Percentiles rank a stretch among this genome's conserved stretches.
Evolutionary conservation across 2,888 invertebrate species (phyloP).

Genomic region (Stenolophus ochropezus): DNA sequence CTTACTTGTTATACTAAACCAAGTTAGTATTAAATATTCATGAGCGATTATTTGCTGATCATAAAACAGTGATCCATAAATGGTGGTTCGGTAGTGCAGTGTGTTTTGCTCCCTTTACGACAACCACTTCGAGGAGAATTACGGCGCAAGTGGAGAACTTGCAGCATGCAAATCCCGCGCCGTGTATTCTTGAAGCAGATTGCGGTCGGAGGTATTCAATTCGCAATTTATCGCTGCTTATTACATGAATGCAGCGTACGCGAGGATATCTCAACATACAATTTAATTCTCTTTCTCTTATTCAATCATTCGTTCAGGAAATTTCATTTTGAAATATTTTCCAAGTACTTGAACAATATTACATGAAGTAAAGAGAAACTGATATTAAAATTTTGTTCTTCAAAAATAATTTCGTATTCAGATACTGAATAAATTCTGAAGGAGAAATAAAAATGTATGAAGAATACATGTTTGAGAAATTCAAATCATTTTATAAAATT

Average conservation of each 20-base stretch:
- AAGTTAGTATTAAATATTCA: conserved; percentile 4
- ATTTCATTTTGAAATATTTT: conserved; percentile 43
- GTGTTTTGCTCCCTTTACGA: conserved; percentile 22
- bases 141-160: background rate
- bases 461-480: background rate
- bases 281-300: conserved; percentile 37
- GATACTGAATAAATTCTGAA: conserved; percentile 4
- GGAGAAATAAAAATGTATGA: background rate
- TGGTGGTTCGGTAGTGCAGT: background rate
- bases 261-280: background rate
- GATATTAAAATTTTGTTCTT: conserved; percentile 32
- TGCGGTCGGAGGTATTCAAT: background rate
- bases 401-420: conserved; percentile 16
- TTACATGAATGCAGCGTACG: background rate
- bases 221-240: conserved; percentile 16
- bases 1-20: background rate
- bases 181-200: background rate
- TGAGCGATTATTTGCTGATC: conserved; percentile 23
- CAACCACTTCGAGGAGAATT: conserved; percentile 29
- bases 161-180: conserved; percentile 6
- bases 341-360: conserved; percentile 39
- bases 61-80: conserved; percentile 14
- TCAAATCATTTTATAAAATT: no score
- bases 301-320: conserved; percentile 30
- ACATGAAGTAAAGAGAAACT: conserved; percentile 22